phyloP scores from a whole-genome alignment of 2,888 invertebrate genomes.

The Pseudoips prasinana region DNA sequence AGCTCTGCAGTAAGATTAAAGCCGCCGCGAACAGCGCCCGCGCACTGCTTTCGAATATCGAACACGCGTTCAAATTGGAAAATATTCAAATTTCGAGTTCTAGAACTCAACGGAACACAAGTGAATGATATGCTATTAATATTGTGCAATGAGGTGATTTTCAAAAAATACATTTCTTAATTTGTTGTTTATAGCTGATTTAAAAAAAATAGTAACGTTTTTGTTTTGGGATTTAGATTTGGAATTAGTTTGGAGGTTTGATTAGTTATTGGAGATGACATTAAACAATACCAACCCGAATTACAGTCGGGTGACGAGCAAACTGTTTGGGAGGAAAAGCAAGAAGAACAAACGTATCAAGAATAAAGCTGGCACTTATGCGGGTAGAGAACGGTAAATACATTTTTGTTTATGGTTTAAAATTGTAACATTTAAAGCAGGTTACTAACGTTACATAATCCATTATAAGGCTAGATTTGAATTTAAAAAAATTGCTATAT shows the following conservation, averaged over 20 bases:
- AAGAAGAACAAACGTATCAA: constrained; percentile 67
- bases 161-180: background rate
- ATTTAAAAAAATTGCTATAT: too few species aligned
- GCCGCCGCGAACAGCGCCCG: constrained; percentile 43
- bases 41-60: constrained; percentile 35
- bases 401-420: constrained; percentile 14
- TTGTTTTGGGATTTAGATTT: constrained; percentile 8
- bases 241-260: constrained; percentile 8
- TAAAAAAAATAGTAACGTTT: constrained; percentile 1
- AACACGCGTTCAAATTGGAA: constrained; percentile 8
- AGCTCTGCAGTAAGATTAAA: constrained; percentile 57
- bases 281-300: constrained; percentile 56
- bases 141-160: constrained; percentile 31
- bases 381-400: constrained; percentile 69
- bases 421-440: too few species aligned
- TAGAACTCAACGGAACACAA: background rate
- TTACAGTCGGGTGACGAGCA: constrained; percentile 59
- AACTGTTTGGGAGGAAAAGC: constrained; percentile 68
- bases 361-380: constrained; percentile 61
- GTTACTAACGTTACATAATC: too few species aligned
- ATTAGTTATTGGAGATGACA: constrained; percentile 54
- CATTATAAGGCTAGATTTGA: too few species aligned
- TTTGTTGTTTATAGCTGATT: background rate
- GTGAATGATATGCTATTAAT: constrained; percentile 10
- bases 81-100: constrained; percentile 1